Percentiles rank a stretch among this genome's conserved stretches.
Evolutionary conservation across 1,140 invertebrate species (phyloP).

Genomic region (Lepeophtheirus salmonis): DNA sequence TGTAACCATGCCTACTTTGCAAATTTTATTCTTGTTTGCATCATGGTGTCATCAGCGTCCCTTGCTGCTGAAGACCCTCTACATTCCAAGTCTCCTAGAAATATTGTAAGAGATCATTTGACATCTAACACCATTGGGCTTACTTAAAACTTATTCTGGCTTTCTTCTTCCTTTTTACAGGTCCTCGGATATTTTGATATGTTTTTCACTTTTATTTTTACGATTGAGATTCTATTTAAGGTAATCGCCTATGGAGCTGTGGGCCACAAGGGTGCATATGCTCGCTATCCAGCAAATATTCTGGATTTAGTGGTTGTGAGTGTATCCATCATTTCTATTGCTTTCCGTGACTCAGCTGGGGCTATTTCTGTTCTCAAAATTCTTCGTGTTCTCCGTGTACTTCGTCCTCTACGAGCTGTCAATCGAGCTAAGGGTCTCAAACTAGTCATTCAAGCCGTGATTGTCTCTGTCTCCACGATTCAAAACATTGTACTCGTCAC

Average conservation of each 20-base stretch:
- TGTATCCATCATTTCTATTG: constrained; percentile 88
- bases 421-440: constrained; percentile 99
- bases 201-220: constrained; percentile 41
- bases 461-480: constrained; percentile 96
- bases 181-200: constrained; percentile 42
- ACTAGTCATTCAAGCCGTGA: constrained; percentile 96
- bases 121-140: too few species aligned
- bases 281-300: constrained; percentile 92
- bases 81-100: constrained; percentile 30
- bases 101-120: constrained; percentile 23
- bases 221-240: constrained; percentile 41
- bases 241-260: constrained; percentile 88
- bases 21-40: constrained; percentile 38
- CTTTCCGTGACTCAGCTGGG: constrained; percentile 53
- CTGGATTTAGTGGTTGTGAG: constrained; percentile 94
- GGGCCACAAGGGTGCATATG: constrained; percentile 91
- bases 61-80: constrained; percentile 44
- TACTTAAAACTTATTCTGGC: constrained; percentile 9
- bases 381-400: constrained; percentile 85
- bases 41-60: constrained; percentile 36
- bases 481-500: constrained; percentile 98
- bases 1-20: constrained; percentile 33
- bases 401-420: constrained; percentile 92
- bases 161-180: constrained; percentile 24
- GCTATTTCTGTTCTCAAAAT: constrained; percentile 98